Conservation (phyloP, 2,888 invertebrate genomes). For the Tricholauxania praeusta region DNA sequence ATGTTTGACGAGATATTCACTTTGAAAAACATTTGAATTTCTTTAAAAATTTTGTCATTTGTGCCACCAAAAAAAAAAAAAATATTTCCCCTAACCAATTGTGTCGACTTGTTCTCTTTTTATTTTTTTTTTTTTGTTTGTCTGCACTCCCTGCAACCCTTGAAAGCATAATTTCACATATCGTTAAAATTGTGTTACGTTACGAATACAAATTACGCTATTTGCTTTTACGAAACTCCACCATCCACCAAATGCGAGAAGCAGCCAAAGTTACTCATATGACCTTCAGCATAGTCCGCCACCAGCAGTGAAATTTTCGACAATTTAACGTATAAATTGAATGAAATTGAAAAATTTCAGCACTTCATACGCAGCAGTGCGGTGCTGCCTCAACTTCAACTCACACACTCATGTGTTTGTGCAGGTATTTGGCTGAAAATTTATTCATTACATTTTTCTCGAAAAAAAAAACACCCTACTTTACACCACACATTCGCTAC, state of each 20-base stretch:
- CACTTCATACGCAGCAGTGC: constrained; percentile 46
- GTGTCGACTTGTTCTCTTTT: too few species aligned
- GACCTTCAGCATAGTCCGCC: not conserved
- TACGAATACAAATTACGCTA: constrained; percentile 63
- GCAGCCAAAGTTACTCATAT: not conserved
- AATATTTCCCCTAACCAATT: too few species aligned
- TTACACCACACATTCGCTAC: not conserved
- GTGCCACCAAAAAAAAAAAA: too few species aligned
- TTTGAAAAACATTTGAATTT: too few species aligned
- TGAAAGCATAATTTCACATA: constrained; percentile 61
- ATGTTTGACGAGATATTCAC: too few species aligned
- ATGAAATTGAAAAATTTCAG: constrained; percentile 64
- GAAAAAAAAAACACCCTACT: constrained; percentile 15
- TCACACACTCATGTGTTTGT: constrained; percentile 33
- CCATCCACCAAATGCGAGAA: not conserved
- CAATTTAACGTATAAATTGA: constrained; percentile 56
- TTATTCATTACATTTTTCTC: constrained; percentile 62
- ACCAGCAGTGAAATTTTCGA: not conserved
- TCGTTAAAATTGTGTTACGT: constrained; percentile 63
- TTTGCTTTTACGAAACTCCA: constrained; percentile 45
- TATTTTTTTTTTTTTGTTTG: too few species aligned
- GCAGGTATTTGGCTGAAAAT: constrained; percentile 48
- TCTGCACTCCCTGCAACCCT: not conserved
- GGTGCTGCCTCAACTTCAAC: too few species aligned
- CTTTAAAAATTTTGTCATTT: too few species aligned